phyloP scores from a whole-genome alignment of 2,888 invertebrate genomes.

The Folsomia candida region DNA sequence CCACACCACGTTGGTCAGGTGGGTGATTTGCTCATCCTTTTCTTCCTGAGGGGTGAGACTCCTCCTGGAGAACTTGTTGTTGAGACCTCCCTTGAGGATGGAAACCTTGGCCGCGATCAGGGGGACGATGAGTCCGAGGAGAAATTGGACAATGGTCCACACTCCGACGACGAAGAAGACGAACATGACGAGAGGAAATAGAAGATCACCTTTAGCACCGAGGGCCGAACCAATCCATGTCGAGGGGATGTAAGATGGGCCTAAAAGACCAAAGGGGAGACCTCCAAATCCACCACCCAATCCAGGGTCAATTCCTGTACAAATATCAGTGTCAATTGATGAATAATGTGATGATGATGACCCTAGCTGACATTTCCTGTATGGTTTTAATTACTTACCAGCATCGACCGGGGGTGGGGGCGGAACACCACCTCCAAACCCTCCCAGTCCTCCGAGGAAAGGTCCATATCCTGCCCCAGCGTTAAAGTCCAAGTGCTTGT shows the following conservation, averaged over 20 bases:
- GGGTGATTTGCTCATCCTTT: constrained; percentile 4
- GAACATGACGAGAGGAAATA: constrained; percentile 45
- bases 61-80: not conserved
- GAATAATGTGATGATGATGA: not conserved
- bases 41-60: not conserved
- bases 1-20: constrained; percentile 19
- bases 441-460: constrained; percentile 17
- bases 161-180: constrained; percentile 46
- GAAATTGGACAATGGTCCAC: constrained; percentile 42
- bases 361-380: not conserved
- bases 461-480: constrained; percentile 21
- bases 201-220: constrained; percentile 45
- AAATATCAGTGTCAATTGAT: not conserved
- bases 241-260: constrained; percentile 43
- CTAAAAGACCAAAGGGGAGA: constrained; percentile 15
- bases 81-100: not conserved
- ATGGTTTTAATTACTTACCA: not conserved
- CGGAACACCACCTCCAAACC: constrained; percentile 4
- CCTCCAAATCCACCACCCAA: constrained; percentile 10
- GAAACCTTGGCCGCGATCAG: constrained; percentile 38
- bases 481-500: constrained; percentile 22
- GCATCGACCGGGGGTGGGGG: not conserved
- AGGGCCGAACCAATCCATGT: constrained; percentile 43
- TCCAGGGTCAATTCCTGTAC: not conserved
- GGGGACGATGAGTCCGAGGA: constrained; percentile 41